Evolutionary conservation across 2,888 invertebrate genomes (phyloP).

Genomic region (Drosophila falleni): DNA sequence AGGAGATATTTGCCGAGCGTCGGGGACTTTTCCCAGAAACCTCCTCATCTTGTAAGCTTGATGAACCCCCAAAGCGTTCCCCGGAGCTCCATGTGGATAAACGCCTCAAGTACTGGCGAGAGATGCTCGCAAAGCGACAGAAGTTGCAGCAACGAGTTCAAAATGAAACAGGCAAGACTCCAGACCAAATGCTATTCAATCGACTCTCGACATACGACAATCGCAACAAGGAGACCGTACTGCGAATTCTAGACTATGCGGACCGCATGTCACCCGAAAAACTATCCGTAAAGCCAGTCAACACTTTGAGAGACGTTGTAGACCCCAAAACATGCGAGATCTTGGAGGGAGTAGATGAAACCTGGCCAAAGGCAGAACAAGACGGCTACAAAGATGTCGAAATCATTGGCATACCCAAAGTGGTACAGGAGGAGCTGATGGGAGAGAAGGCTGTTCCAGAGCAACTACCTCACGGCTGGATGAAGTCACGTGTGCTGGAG

Average conservation of each 20-base stretch:
- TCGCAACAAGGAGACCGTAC: slow-evolving; percentile 71
- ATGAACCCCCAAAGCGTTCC: neutral
- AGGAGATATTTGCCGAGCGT: slow-evolving; percentile 67
- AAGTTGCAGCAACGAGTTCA: slow-evolving; percentile 58
- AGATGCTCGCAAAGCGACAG: slow-evolving; percentile 65
- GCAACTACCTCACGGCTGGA: slow-evolving; percentile 59
- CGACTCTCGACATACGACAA: slow-evolving; percentile 72
- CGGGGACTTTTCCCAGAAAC: slow-evolving; percentile 64
- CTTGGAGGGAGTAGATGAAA: slow-evolving; percentile 54
- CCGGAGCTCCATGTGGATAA: slow-evolving; percentile 65
- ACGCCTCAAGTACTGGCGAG: slow-evolving; percentile 79
- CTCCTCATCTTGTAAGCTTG: slow-evolving; percentile 56
- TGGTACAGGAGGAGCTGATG: slow-evolving; percentile 67
- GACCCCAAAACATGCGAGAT: slow-evolving; percentile 42
- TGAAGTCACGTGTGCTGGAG: slow-evolving; percentile 69
- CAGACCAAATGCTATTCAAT: slow-evolving; percentile 73
- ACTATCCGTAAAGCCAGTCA: slow-evolving; percentile 22
- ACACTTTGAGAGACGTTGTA: slow-evolving; percentile 41
- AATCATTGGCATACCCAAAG: slow-evolving; percentile 68
- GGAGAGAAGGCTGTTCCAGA: slow-evolving; percentile 44
- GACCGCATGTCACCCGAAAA: slow-evolving; percentile 61
- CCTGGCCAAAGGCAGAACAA: slow-evolving; percentile 68
- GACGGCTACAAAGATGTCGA: slow-evolving; percentile 59
- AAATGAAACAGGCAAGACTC: slow-evolving; percentile 55
- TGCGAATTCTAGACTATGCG: slow-evolving; percentile 75